Conservation (phyloP, 2,888 invertebrate genomes). For the Biston stratarius region DNA sequence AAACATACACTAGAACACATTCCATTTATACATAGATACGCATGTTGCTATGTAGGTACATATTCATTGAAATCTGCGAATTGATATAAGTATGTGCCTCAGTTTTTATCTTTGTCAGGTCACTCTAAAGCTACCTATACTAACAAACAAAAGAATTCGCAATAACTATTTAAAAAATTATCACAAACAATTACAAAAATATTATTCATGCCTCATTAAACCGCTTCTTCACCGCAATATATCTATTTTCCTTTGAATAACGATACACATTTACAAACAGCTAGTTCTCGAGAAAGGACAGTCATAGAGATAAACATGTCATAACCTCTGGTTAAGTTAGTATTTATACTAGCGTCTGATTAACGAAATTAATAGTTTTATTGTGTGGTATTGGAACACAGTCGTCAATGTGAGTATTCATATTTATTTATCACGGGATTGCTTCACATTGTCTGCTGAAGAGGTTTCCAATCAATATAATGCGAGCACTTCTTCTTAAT, state of each 20-base stretch:
- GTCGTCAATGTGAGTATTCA: slow-evolving; percentile 26
- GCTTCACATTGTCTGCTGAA: neutral
- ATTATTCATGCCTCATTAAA: neutral
- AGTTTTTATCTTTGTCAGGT: neutral
- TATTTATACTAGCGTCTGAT: slow-evolving; percentile 36
- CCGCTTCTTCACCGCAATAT: slow-evolving; percentile 15
- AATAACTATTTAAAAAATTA: neutral
- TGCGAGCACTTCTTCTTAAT: too few species aligned
- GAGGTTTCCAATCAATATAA: neutral
- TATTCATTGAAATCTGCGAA: neutral
- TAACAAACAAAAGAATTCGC: slow-evolving; percentile 7
- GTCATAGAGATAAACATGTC: slow-evolving; percentile 37
- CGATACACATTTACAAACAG: slow-evolving; percentile 11
- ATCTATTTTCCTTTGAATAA: slow-evolving; percentile 15
- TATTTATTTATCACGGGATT: neutral
- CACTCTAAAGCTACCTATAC: neutral
- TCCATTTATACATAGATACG: neutral
- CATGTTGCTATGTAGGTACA: neutral
- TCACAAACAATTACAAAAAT: slow-evolving; percentile 2
- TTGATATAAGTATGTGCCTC: neutral
- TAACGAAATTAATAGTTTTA: slow-evolving; percentile 42
- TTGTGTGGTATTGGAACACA: slow-evolving; percentile 31
- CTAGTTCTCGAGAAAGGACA: slow-evolving; percentile 36
- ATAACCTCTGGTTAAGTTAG: slow-evolving; percentile 46
- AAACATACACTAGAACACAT: neutral